Base-by-base conservation (phyloP, 1,140 invertebrate genomes). In the Drosophila rufa region DNA sequence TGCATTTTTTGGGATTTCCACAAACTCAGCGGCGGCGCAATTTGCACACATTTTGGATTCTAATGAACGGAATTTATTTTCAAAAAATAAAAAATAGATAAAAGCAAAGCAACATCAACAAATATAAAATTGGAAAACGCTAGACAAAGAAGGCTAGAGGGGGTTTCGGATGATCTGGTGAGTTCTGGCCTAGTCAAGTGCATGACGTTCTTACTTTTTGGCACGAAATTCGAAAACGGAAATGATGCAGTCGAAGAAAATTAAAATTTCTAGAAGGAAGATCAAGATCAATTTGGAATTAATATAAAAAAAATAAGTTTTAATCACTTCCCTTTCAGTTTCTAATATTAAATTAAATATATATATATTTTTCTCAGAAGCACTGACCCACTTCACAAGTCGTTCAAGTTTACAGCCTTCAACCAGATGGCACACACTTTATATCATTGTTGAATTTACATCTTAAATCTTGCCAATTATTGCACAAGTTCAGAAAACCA, bases 391-490 rank as follows among this genome's bases (percentile, higher is more conserved):
- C 75, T 89, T 83, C 38, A 51, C 58, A 75, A 78, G 48, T 79
- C 53, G 70, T 82, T 90, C 85, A 90, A 90, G 85, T 82, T 84
- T 89, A 70, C 70, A 75, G 45, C 84, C 84, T 89, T 90, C 79
- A 73, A 68, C 50, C 82, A 69, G 58, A 57, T 77, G 81, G 60
- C 67, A 46, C 12, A 40, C 25, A 17, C 15, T 55, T 50, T 79
- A 58, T 48, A 65, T 65, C 43, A 78, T 51, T 68, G 25, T 66
- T 61, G 48, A 65, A 70, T 82, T 83, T 70, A 74, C 55, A 82
- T 80, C 64, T 43, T 55, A 71, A 65, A 74, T 85, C 53, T 60
- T 70, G 81, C 85, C 85, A 90, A 90, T 74, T 90, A 46, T 90
- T 90, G 82, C 85, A 61, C 85, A 89, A 89, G 76, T 79, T 56